Percentiles rank a stretch among this genome's conserved stretches.
Evolutionary conservation across 1,140 invertebrate genomes (phyloP).

Genomic region (Melipona quadrifasciata): DNA sequence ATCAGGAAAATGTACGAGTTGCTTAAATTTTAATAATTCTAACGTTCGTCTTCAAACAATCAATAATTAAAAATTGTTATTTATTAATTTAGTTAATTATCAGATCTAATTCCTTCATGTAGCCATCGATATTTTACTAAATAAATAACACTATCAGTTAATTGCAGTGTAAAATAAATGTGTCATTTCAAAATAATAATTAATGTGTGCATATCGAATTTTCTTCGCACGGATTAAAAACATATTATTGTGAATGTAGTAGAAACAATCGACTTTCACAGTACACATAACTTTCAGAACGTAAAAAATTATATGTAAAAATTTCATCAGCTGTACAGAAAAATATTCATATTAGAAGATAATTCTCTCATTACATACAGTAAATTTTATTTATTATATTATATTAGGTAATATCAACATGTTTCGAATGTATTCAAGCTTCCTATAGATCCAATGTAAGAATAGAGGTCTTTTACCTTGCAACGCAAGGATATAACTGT

Average conservation of each 20-base stretch:
- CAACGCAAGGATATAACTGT: slow-evolving; percentile 8
- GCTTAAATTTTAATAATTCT: neutral
- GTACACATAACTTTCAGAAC: slow-evolving; percentile 30
- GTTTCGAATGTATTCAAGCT: neutral
- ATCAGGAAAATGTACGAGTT: neutral
- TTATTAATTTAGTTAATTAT: neutral
- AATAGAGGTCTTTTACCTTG: slow-evolving; percentile 38
- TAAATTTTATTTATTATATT: neutral
- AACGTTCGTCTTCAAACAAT: neutral
- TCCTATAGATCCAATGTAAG: neutral
- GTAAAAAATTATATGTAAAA: slow-evolving; percentile 24
- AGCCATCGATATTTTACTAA: neutral
- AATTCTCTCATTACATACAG: neutral
- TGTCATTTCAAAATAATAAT: neutral
- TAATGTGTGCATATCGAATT: neutral
- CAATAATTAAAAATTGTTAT: neutral
- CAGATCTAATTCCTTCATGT: neutral
- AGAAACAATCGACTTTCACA: slow-evolving; percentile 45
- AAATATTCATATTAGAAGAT: neutral
- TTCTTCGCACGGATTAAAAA: neutral
- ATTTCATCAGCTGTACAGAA: neutral
- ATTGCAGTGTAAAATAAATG: neutral
- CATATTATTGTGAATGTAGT: slow-evolving; percentile 27
- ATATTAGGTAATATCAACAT: neutral
- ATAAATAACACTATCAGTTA: neutral